Base-by-base conservation (phyloP, 2,113 vertebrate genomes). In the Pelodiscus sinensis region DNA sequence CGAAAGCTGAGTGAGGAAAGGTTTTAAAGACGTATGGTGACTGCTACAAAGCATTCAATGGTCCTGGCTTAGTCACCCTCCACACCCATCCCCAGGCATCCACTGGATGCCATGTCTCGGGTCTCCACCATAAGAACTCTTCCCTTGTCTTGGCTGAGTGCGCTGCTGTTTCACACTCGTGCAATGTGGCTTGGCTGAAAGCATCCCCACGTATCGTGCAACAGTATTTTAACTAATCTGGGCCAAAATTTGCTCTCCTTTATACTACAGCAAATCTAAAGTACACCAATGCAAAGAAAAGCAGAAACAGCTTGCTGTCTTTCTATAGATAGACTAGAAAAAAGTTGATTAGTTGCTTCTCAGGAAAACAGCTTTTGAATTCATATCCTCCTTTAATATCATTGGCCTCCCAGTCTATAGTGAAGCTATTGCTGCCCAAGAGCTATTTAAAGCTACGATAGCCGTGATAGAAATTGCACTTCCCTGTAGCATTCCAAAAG, bases 141-240 rank as follows among this genome's bases (percentile, higher is more conserved):
- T 90, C 79, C 92, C 89, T 90, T 52, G 16, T 75, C 89, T 87
- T 1, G 55, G 18, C 84, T 81, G 89, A 68, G 55, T 54, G 68
- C 71, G 73, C 80, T 85, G 89, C 82, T 82, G 84, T 88, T 92
- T 83, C 29, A 84, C 58, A 79, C 82, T 21, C 50, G 52, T 50
- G 57, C 88, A 96, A 73, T 78, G 92, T 9, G 62, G 77, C 86
- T 90, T 90, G 87, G 79, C 13, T 93, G 78, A 93, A 92, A 90
- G 19, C 3, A 3, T 79, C 88, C 80, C 51, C 91, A 83, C 88
- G 90, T 80, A 88, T 94, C 93, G 56, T 65, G 57, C 92, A 29
- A 86, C 55, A 31, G 52, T 93, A 83, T 86, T 94, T 95, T 80
- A 96, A 97, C 91, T 82, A 78, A 78, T 73, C 86, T 1, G 51